Base-by-base conservation (phyloP, 2,113 vertebrate species). In the Microcebus tavaratra region DNA sequence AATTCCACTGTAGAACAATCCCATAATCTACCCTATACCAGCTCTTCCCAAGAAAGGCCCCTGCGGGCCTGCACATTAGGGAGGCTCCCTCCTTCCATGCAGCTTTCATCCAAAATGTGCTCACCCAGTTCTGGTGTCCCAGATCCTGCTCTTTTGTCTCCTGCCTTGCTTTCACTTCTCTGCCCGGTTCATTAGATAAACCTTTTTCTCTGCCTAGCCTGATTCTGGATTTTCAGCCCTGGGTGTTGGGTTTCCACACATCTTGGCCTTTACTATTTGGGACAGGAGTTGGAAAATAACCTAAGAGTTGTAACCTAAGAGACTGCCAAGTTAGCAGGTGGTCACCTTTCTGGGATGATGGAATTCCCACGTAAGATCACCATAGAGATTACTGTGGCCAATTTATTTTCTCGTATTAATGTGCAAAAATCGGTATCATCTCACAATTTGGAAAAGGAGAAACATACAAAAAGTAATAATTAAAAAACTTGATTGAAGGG, bases 351-450 rank as follows among this genome's bases (percentile, higher is more conserved):
- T 36, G 29, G 29, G 36, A n/a, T 25, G 25, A 42, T 90, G 48
- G 45, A 57, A 57, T 84, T 89, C 45, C 57, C 27, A 21, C 9
- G 14, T 61, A 84, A 88, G 42, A 67, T 45, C 13, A 53, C 57
- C 31, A 79, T 27, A 55, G n/a, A 15, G 45, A 65, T 29, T 59
- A 88, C 84, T 81, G 36, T 59, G 73, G 76, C 9, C 75, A 50
- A 86, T 70, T 48, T 18, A 21, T 81, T 93, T 94, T 82, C 42
- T 90, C 81, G 4, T 76, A 55, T 67, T 36, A 86, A 29, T 36
- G 50, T 31, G n/a, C 31, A 36, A 86, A 93, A 82, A 82, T 82
- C 10, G 61, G 23, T 90, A n/a, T 95, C 57, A 59, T 84, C 76
- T 84, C 42, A 48, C 70, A 76, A 73, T 63, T 36, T 4, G 59